Evolutionary conservation across 2,797 vertebrate species (phyloP).

Genomic region (Platyrinchus mystaceus): DNA sequence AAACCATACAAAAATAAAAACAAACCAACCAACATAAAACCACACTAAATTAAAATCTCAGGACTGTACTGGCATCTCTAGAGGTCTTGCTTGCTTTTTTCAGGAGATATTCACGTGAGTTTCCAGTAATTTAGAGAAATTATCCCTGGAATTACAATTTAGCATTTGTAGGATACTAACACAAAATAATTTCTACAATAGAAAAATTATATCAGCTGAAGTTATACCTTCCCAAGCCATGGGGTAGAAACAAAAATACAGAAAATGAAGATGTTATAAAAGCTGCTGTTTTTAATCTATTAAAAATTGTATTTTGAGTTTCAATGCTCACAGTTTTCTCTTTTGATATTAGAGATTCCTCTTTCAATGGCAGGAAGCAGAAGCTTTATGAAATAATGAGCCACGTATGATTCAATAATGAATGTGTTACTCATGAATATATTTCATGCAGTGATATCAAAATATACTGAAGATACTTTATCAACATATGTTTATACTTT

Average conservation of each 20-base stretch:
- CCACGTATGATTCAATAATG: not conserved
- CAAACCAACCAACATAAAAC: not conserved
- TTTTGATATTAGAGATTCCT: not conserved
- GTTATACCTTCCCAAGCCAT: not conserved
- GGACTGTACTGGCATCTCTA: not conserved
- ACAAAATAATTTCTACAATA: not conserved
- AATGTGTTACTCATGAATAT: not conserved
- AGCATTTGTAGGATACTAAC: not conserved
- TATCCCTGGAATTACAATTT: not conserved
- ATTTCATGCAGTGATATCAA: not conserved
- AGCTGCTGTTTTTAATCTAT: not conserved
- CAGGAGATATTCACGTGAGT: not conserved
- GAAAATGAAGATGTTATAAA: not conserved
- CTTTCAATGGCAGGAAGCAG: not conserved
- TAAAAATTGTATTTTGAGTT: not conserved
- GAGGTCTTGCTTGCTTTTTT: not conserved
- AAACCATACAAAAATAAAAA: too few species aligned
- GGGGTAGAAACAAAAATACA: not conserved
- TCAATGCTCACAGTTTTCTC: not conserved
- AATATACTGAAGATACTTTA: not conserved
- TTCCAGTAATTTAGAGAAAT: not conserved
- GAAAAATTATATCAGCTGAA: not conserved
- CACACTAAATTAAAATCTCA: not conserved
- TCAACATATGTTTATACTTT: not conserved
- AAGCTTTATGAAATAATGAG: not conserved